These are phyloP conservation scores for Isurus oxyrinchus DNA, from an alignment of 2,113 vertebrate genomes.

Conservation along the genomic window DNA sequence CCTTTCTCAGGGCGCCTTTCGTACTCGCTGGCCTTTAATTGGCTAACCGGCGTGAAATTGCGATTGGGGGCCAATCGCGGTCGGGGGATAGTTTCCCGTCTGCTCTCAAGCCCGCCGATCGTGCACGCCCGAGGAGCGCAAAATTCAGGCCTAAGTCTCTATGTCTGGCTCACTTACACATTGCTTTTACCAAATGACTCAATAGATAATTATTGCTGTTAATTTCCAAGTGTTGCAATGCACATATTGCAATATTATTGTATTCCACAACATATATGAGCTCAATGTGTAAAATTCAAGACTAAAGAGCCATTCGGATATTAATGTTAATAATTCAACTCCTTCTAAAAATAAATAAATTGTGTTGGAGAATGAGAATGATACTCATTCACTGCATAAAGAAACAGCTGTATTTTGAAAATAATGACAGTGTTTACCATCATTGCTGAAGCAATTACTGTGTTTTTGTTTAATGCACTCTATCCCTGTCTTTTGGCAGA, in stretches of 20 bases:
- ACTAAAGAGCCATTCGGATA: background rate
- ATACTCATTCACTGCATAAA: background rate
- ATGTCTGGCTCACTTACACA: background rate
- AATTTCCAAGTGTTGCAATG: background rate
- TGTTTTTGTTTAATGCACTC: background rate
- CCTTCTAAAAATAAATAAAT: background rate
- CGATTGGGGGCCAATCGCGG: too few species aligned
- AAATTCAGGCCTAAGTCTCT: background rate
- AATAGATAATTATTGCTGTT: background rate
- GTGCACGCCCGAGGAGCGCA: too few species aligned
- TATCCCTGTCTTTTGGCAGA: background rate
- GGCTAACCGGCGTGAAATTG: too few species aligned
- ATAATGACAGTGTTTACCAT: background rate
- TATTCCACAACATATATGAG: background rate
- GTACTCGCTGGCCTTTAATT: too few species aligned
- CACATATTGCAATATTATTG: background rate
- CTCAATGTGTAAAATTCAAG: background rate
- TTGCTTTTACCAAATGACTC: background rate
- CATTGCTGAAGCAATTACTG: background rate
- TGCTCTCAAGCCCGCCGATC: too few species aligned
- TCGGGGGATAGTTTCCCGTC: too few species aligned
- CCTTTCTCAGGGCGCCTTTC: too few species aligned
- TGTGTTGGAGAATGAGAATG: background rate
- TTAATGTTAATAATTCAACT: background rate
- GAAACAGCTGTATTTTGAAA: background rate